phyloP scores from a whole-genome alignment of 2,888 invertebrate genomes.

The Synanthedon myopaeformis region DNA sequence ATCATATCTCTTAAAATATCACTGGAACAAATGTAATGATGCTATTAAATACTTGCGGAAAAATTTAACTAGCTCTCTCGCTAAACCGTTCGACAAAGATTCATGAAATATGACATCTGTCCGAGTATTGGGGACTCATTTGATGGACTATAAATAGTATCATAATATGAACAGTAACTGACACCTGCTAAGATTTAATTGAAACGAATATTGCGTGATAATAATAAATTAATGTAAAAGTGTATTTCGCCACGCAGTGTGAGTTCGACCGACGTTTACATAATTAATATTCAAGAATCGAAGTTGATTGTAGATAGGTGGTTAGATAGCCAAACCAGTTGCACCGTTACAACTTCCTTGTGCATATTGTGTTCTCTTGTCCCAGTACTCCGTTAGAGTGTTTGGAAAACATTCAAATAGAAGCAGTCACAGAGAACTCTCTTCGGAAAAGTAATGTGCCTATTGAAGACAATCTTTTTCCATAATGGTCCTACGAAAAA shows the following conservation, averaged over 20 bases:
- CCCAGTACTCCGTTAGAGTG: no score
- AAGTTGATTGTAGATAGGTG: not conserved
- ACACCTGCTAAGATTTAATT: slow-evolving; percentile 2
- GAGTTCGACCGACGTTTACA: slow-evolving; percentile 4
- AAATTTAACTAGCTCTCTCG: no score
- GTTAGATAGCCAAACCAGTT: slow-evolving; percentile 6
- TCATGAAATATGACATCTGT: no score
- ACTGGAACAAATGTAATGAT: no score
- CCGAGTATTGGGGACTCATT: no score
- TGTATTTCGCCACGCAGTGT: slow-evolving; percentile 11
- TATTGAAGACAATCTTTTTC: not conserved
- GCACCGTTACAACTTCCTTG: slow-evolving; percentile 5
- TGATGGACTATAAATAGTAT: slow-evolving; percentile 10
- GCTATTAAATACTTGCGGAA: no score
- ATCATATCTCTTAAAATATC: no score
- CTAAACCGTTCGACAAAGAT: no score
- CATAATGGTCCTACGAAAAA: no score
- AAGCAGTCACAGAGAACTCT: no score
- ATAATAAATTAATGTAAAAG: slow-evolving; percentile 9
- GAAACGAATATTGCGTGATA: slow-evolving; percentile 10
- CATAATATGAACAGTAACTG: slow-evolving; percentile 13
- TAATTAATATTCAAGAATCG: slow-evolving; percentile 10
- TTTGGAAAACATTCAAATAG: no score
- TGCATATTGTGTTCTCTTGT: not conserved
- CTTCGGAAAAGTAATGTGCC: not conserved